A percentile compares a stretch with the other conserved stretches of the same genome.
phyloP scores from a whole-genome alignment of 1,140 invertebrate genomes.

The Drosophila nikananu region DNA sequence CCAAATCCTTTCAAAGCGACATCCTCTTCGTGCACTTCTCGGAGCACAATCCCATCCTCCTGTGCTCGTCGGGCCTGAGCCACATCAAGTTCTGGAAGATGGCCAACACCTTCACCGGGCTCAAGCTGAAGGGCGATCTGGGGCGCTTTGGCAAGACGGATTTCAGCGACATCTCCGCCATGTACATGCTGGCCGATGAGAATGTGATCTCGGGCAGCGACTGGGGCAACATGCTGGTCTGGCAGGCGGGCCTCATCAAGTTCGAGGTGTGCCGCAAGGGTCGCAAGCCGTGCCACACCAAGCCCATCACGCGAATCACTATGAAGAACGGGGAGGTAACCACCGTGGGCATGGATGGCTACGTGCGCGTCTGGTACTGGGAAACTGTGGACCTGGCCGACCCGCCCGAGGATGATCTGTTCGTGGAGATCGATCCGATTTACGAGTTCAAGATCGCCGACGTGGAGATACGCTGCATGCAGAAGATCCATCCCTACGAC shows the following conservation, averaged over 20 bases:
- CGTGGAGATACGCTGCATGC: constrained; percentile 70
- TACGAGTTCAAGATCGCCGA: constrained; percentile 87
- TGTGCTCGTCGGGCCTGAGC: constrained; percentile 90
- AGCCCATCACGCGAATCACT: constrained; percentile 91
- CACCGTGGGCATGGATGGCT: constrained; percentile 91
- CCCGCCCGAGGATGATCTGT: constrained; percentile 90
- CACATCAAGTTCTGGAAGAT: constrained; percentile 98
- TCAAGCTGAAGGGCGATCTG: constrained; percentile 94
- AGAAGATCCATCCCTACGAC: constrained; percentile 68
- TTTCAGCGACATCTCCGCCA: constrained; percentile 94
- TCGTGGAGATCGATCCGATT: constrained; percentile 93
- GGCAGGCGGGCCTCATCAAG: constrained; percentile 95
- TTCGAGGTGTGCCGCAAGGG: constrained; percentile 90
- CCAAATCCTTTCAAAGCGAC: constrained; percentile 92
- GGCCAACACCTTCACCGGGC: constrained; percentile 94
- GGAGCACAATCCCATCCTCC: constrained; percentile 90
- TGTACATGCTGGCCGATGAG: constrained; percentile 93
- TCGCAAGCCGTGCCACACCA: constrained; percentile 90
- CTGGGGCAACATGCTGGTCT: constrained; percentile 95
- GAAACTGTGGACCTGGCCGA: constrained; percentile 94
- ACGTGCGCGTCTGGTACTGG: constrained; percentile 94
- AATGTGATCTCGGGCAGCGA: constrained; percentile 94
- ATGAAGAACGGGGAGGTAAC: constrained; percentile 89
- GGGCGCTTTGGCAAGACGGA: constrained; percentile 96
- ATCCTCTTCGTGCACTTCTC: constrained; percentile 93